phyloP scores from a whole-genome alignment of 2,888 invertebrate genomes.

The Pimpla rufipes region DNA sequence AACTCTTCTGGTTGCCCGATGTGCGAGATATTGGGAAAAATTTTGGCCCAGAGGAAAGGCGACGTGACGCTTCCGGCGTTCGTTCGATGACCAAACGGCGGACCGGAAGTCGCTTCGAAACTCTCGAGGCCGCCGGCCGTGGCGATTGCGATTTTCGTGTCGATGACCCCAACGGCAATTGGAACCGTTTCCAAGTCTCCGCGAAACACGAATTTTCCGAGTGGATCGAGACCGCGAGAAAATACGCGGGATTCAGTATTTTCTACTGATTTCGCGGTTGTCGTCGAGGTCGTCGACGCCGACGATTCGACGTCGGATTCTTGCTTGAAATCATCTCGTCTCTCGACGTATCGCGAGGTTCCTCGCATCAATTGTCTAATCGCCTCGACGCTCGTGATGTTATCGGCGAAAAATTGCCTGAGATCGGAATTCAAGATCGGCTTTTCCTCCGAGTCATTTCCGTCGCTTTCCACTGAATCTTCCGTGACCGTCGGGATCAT shows the following conservation, averaged over 20 bases:
- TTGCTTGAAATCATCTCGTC: background rate
- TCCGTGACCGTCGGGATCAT: slow-evolving; percentile 80
- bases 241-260: slow-evolving; percentile 60
- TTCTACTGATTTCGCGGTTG: background rate
- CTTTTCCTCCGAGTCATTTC: slow-evolving; percentile 76
- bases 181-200: slow-evolving; percentile 80
- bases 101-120: slow-evolving; percentile 83
- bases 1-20: slow-evolving; percentile 92
- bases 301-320: background rate
- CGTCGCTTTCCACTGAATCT: background rate
- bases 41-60: slow-evolving; percentile 92
- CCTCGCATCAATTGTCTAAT: slow-evolving; percentile 87
- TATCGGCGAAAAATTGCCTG: slow-evolving; percentile 74
- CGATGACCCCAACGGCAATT: slow-evolving; percentile 87
- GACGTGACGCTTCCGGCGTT: slow-evolving; percentile 73
- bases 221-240: slow-evolving; percentile 18
- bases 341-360: slow-evolving; percentile 83
- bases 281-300: background rate
- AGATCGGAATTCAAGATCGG: slow-evolving; percentile 7
- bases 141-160: slow-evolving; percentile 87
- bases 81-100: slow-evolving; percentile 71
- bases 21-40: slow-evolving; percentile 88
- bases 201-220: slow-evolving; percentile 63
- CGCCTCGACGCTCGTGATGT: slow-evolving; percentile 87
- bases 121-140: slow-evolving; percentile 78